Base-by-base conservation (phyloP, 2,113 vertebrate genomes). In the Coptodon rendalli region DNA sequence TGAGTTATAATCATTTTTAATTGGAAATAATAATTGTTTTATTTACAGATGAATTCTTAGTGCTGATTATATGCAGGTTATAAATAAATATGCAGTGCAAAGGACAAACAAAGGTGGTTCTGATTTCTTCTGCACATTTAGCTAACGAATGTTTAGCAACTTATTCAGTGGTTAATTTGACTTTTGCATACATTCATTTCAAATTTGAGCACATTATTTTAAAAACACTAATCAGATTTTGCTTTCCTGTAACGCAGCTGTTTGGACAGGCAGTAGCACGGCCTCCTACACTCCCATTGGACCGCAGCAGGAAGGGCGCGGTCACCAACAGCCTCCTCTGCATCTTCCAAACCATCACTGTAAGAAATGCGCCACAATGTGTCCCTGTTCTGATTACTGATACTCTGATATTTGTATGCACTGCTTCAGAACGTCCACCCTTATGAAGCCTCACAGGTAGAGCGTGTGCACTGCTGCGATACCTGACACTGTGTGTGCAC, bases 211-310 rank as follows among this genome's bases (percentile, higher is more conserved):
- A 6, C 12, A 2, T 71, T 2, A 43, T 71, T 71, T 71, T 13
- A 24, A 71, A 43, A 27, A 2, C 68, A 48, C 68, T 29, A 6
- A 29, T 73, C 71, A 54, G 14, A 19, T 3, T 56, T 56, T 57
- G 4, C 78, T 87, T 81, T 10, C 5, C 76, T 89, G 61, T 66
- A 68, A 83, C 59, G 29, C 89, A 96, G 95, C 96, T 22, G 94
- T 95, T 10, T 97, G 97, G 97, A 97, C 95, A 14, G 95, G 96
- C 89, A 96, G 94, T 91, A 96, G 92, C 83, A 95, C 96, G 1
- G 95, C 96, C 38, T 90, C 94, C 89, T 97, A 97, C 86, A 89
- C 96, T 19, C 96, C 96, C 1, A 76, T 96, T 36, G 95, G 92
- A 93, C 93, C 94, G 50, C 96, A 96, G 81, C 96, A 96, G 89